Evolutionary conservation across 2,113 vertebrate genomes (phyloP), one percentile per base, ranked within the genome.

Genomic region (Raja brachyura): DNA sequence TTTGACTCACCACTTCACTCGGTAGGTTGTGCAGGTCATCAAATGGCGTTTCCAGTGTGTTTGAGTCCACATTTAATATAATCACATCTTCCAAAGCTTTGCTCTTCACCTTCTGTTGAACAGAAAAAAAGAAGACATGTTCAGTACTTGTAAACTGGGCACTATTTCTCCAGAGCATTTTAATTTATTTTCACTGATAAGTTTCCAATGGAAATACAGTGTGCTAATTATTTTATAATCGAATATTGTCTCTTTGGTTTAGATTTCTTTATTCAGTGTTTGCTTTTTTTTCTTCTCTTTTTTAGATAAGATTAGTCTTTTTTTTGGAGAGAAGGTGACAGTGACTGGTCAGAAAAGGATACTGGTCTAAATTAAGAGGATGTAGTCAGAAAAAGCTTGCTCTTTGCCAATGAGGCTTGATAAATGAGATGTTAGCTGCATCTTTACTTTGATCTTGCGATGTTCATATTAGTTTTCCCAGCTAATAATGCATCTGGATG

Each of bases 41-140:
- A 94, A 97, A 97, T 28, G 98, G 98, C 93, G 96, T 98, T 96
- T 99, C 99, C 95, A 99, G 96, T 93, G 97, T 97, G 96, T 99
- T 99, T 94, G 97, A 98, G 95, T 99, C 99, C 96, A 99, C 98
- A 93, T 99, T 99, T 93, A 99, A 95, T 94, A 99, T 97, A 95
- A 99, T 97, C 95, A 99, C 98, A 93, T 99, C 99, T 95, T 99
- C 99, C 95, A 99, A 94, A 59, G 98, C 98, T 93, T 97, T 97
- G 93, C 96, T 98, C 95, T 96, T 98, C 0, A 99, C 98, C 96
- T 96, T 97, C 99, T 99, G 93, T 85, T 94, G 79, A 8, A 79
- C 77, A 83, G 94, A 95, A 94, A 78, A 94, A 93, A 94, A 94
- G 48, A 94, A 18, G 33, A 73, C 48, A 48, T 31, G 59, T 6